Conservation (phyloP, 92 coral and sea anemone genomes). For the Blastomussa wellsi region DNA sequence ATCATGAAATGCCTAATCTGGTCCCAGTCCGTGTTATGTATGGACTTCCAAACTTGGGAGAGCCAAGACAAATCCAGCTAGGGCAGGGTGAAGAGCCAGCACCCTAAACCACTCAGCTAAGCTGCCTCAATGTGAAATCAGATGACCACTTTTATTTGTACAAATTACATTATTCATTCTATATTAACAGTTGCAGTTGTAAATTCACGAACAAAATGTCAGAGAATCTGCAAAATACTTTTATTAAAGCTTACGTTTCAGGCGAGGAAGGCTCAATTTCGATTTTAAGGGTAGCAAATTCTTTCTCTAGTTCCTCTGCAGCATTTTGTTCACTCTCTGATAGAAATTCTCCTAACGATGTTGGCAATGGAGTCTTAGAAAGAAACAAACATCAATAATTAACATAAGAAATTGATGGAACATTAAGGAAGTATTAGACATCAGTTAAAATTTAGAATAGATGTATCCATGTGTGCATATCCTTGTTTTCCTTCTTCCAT, state of each 20-base stretch:
- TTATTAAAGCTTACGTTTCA: constrained; percentile 6
- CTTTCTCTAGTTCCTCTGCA: not conserved
- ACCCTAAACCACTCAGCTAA: no score
- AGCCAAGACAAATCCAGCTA: no score
- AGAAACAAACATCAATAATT: not conserved
- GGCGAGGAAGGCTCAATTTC: not conserved
- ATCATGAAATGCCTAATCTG: no score
- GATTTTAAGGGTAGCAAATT: not conserved
- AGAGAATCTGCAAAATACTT: not conserved
- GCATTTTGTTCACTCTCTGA: not conserved
- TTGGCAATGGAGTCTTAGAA: not conserved
- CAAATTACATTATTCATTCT: not conserved
- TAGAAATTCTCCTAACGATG: not conserved
- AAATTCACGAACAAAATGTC: not conserved
- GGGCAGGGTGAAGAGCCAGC: no score
- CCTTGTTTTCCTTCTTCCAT: no score
- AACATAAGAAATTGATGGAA: no score
- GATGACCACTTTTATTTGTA: not conserved
- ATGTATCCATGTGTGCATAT: no score
- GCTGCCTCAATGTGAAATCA: no score
- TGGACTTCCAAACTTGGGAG: no score
- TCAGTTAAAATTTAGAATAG: no score
- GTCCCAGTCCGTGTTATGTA: no score
- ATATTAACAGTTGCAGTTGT: not conserved
- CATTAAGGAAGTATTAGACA: no score